Evolutionary conservation across 2,113 vertebrate species (phyloP), one percentile per base, ranked within the genome.

Genomic region (Suncus etruscus): DNA sequence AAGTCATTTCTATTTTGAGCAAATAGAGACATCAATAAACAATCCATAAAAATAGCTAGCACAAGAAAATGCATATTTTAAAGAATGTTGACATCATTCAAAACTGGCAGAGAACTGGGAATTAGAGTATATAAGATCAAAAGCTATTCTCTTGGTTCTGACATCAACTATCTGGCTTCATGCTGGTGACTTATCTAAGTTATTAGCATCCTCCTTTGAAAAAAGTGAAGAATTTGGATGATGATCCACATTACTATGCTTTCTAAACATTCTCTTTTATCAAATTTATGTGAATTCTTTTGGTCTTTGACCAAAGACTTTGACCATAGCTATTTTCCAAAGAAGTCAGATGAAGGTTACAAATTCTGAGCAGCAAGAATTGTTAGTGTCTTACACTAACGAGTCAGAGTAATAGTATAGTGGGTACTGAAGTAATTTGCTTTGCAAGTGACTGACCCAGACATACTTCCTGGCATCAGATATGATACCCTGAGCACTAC

Each of bases 1-100:
- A 86, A 95, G 83, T 66, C 88, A 70, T 66, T 76, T 82, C 45
- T 76, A 94, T 91, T 90, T 96, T 96, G 89, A 93, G 58, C 61
- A 61, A 22, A 69, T 84, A 82, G 65, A 27, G 74, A 94, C 89
- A 61, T 68, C 16, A 66, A 16, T n/a, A 74, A 93, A 50, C 47
- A 94, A 93, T 90, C 88, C 86, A 92, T 91, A 83, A 81, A 88
- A 83, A 86, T 80, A 93, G 69, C 27, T 83, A 92, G 70, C n/a
- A 80, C 65, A 86, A 24, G 8, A 83, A 81, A 94, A 75, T 32
- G 31, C 20, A 54, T 79, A 6, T 22, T 73, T 87, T 79, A 93
- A 47, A 31, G 50, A 94, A 88, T 61, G 11, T 68, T 51, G 39
- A 10, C 0, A 7, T 90, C 68, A 58, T 91, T 91, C 0, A 51